phyloP scores from a whole-genome alignment of 2,797 vertebrate genomes.

The Esox masquinongy region DNA sequence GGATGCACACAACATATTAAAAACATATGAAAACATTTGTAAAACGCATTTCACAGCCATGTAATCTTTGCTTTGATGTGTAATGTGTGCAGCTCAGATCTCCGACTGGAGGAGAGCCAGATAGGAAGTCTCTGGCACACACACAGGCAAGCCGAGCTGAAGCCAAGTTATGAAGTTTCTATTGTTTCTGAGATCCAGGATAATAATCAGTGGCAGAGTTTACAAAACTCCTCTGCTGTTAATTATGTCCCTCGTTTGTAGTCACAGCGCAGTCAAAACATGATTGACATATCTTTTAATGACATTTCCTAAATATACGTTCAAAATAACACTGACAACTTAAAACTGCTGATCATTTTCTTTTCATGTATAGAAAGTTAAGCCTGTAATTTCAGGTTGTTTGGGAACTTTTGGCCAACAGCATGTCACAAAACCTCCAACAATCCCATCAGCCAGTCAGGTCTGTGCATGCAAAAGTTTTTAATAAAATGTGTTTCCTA shows the following conservation, averaged over 20 bases:
- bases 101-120: slow-evolving; percentile 40
- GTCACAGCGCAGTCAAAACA: too few species aligned
- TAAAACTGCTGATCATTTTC: too few species aligned
- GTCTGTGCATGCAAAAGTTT: too few species aligned
- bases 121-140: slow-evolving; percentile 51
- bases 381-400: too few species aligned
- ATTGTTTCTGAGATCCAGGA: slow-evolving; percentile 33
- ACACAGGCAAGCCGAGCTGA: slow-evolving; percentile 26
- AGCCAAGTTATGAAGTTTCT: slow-evolving; percentile 38
- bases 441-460: too few species aligned
- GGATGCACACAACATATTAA: slow-evolving; percentile 14
- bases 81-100: slow-evolving; percentile 35
- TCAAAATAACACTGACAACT: too few species aligned
- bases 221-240: slow-evolving; percentile 36
- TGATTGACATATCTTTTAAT: too few species aligned
- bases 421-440: too few species aligned
- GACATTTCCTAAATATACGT: too few species aligned
- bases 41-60: not conserved
- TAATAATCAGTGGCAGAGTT: slow-evolving; percentile 40
- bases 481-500: too few species aligned
- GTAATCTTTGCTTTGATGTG: slow-evolving; percentile 24
- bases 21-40: not conserved
- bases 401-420: too few species aligned
- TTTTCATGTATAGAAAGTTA: too few species aligned
- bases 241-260: slow-evolving; percentile 1